phyloP scores from a whole-genome alignment of 2,888 invertebrate species.

The Linnaemya tessellans region DNA sequence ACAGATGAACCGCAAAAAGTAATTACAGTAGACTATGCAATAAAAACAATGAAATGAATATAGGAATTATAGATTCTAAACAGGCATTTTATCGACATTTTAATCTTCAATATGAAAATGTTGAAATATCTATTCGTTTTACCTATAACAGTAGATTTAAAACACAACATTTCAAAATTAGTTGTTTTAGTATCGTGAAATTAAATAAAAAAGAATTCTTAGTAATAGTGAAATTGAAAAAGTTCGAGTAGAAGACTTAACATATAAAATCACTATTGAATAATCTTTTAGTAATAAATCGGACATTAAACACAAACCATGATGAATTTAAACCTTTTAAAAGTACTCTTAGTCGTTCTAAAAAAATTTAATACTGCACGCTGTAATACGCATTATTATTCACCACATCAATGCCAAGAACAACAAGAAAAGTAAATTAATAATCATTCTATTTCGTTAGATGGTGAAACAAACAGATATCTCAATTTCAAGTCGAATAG shows the following conservation, averaged over 20 bases:
- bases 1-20: neutral
- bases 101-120: slow-evolving; percentile 15
- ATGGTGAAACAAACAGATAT: neutral
- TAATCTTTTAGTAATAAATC: too few relatives aligned
- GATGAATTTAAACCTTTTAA: too few relatives aligned
- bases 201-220: slow-evolving; percentile 18
- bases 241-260: slow-evolving; percentile 17
- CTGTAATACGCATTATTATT: neutral
- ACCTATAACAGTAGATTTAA: too few relatives aligned
- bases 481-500: too few relatives aligned
- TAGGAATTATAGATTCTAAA: slow-evolving; percentile 5
- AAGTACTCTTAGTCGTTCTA: too few relatives aligned
- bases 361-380: too few relatives aligned
- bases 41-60: slow-evolving; percentile 11
- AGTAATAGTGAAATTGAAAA: slow-evolving; percentile 42
- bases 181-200: slow-evolving; percentile 10
- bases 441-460: neutral
- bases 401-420: neutral
- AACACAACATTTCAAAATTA: neutral
- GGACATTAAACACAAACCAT: too few relatives aligned
- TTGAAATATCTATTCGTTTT: too few relatives aligned
- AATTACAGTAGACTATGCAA: slow-evolving; percentile 29
- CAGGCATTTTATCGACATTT: slow-evolving; percentile 18
- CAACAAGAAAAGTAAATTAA: neutral
- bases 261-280: neutral